These are phyloP conservation scores for Nyctibius bracteatus DNA, from an alignment of 2,113 vertebrate species.

Conservation along the genomic window DNA sequence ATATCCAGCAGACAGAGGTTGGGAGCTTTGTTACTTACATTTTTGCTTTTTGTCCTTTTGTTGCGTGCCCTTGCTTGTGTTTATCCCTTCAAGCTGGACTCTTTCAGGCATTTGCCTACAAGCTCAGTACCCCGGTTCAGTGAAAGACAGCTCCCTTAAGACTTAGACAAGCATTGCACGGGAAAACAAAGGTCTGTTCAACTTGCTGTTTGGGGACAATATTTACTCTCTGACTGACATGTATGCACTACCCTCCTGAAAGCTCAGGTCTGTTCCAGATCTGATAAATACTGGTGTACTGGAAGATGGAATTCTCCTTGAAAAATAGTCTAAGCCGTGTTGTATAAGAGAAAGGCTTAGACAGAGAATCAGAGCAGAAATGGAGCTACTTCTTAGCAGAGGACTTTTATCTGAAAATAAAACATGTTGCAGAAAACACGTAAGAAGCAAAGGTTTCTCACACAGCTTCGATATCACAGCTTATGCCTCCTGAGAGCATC, in stretches of 20 bases:
- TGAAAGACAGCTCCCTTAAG: slow-evolving; percentile 23
- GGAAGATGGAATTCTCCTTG: background rate
- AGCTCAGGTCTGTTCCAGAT: background rate
- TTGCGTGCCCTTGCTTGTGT: background rate
- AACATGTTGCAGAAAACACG: background rate
- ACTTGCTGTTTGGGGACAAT: background rate
- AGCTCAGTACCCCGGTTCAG: background rate
- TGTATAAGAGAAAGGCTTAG: background rate
- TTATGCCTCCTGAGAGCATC: background rate
- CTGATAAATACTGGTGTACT: background rate
- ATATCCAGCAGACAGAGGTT: background rate
- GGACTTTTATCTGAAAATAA: background rate
- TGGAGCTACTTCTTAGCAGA: background rate
- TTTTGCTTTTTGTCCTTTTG: background rate
- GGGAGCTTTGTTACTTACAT: background rate
- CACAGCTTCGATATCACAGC: background rate
- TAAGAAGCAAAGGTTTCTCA: background rate
- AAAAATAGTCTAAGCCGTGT: background rate
- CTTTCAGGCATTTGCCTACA: slow-evolving; percentile 10
- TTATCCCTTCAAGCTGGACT: background rate
- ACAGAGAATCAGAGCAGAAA: background rate
- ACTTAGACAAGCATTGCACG: background rate
- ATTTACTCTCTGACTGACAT: slow-evolving; percentile 33
- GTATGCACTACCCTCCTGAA: background rate
- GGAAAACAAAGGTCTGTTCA: slow-evolving; percentile 27